Base-by-base conservation (phyloP, 2,888 invertebrate species). In the Scrobipalpa atriplicella region DNA sequence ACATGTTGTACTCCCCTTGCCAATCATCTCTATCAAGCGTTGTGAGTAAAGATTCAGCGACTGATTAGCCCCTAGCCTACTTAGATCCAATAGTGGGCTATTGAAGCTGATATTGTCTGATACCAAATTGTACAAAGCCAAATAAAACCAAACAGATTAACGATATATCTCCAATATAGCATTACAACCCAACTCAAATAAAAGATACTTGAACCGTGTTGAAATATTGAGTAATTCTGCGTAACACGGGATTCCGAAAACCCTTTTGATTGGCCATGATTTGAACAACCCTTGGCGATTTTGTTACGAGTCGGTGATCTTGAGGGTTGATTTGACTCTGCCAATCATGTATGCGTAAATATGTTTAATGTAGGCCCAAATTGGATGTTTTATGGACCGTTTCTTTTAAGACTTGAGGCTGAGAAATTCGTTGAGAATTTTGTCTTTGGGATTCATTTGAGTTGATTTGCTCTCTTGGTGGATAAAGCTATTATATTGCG, bases 331-430 rank as follows among this genome's bases (percentile, higher is more conserved):
- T 56, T 19, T 21, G 19, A 11, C 21, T 19, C 21, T 56, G 21
- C 54, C 19, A 56, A 56, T 56, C 54, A 56, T 21, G 54, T 29
- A 21, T 56, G 21, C 11, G 29, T 29, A 56, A 56, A 56, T 56
- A 56, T 56, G 54, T 21, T 13, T 56, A 21, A 29, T 56, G 54
- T 29, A 11, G 54, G 21, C 54, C 13, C 21, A 56, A 54, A 56
- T 56, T 56, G 54, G 21, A 21, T 21, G 21, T 13, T 56, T 10
- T 13, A 13, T 13, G 21, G 54, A 56, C 6, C 29, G 13, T 56
- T 56, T 21, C 54, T 21, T 11, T 56, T 13, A 13, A 21, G 13
- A 1, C 13, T 11, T 13, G 13, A 6, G 54, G 19, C 11, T 10
- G 21, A 11, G 54, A 13, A 21, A 10, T 56, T 13, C 11, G 13